A percentile compares a stretch with the other conserved stretches of the same genome.
phyloP scores from a whole-genome alignment of 2,888 invertebrate species.

The Branchipolynoe longqiensis region DNA sequence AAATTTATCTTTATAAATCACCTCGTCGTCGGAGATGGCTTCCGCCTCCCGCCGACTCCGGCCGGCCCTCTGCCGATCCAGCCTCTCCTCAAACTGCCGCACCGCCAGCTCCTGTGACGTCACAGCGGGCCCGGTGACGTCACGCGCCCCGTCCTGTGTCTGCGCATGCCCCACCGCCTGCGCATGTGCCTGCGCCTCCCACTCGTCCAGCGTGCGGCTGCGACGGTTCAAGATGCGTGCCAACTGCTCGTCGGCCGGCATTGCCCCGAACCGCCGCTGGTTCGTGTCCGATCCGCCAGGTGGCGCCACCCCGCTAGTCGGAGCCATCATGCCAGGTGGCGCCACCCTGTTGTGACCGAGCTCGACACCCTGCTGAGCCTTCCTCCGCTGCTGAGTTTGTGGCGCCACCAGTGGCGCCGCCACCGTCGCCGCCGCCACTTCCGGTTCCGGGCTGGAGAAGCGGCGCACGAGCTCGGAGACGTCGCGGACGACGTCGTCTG shows the following conservation, averaged over 20 bases:
- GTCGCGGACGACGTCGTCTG: background rate
- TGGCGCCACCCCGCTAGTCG: slow-evolving; percentile 60
- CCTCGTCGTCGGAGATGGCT: slow-evolving; percentile 43
- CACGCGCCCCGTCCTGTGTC: background rate
- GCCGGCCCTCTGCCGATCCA: slow-evolving; percentile 25
- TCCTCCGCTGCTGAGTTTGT: slow-evolving; percentile 75
- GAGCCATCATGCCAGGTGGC: too few relatives aligned
- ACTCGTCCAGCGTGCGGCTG: slow-evolving; percentile 76
- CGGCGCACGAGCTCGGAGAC: background rate
- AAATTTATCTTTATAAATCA: background rate
- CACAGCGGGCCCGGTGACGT: background rate
- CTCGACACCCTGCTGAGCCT: background rate
- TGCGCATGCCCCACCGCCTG: background rate
- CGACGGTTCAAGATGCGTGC: slow-evolving; percentile 84
- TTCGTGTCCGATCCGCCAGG: background rate
- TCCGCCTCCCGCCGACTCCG: background rate
- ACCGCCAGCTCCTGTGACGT: slow-evolving; percentile 37
- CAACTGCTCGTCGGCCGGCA: slow-evolving; percentile 85
- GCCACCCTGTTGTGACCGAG: background rate
- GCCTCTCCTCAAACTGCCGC: slow-evolving; percentile 13
- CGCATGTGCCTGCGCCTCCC: slow-evolving; percentile 26
- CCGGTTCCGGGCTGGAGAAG: slow-evolving; percentile 4
- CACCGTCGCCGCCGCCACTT: background rate
- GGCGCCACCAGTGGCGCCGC: slow-evolving; percentile 77
- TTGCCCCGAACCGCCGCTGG: slow-evolving; percentile 72